A percentile compares a stretch with the other conserved stretches of the same genome.
Evolutionary conservation across 1,140 invertebrate species (phyloP).

Genomic region (Drosophila micromelanica): DNA sequence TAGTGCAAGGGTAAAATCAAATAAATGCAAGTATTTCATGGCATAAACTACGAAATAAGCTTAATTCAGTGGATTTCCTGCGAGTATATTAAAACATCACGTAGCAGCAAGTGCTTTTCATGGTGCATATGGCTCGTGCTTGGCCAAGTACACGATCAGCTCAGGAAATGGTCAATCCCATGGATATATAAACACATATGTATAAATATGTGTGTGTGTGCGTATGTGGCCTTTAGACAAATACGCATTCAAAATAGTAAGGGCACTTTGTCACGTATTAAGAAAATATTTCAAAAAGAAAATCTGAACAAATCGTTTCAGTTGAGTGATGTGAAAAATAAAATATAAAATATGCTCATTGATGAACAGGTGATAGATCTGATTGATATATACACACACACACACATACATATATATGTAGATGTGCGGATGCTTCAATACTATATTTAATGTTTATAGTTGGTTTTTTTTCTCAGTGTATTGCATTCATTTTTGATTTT

Average conservation of each 20-base stretch:
- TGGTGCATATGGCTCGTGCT: constrained; percentile 15
- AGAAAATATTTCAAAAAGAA: background rate
- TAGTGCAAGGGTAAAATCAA: too few relatives aligned
- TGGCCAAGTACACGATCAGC: constrained; percentile 10
- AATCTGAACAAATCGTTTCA: too few relatives aligned
- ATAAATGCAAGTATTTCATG: too few relatives aligned
- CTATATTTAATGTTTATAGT: background rate
- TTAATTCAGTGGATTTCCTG: constrained; percentile 11
- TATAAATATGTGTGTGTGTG: constrained; percentile 3
- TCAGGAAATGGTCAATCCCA: constrained; percentile 24
- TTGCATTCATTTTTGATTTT: background rate
- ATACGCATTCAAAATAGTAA: constrained; percentile 14
- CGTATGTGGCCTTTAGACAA: constrained; percentile 14
- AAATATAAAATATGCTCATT: constrained; percentile 13
- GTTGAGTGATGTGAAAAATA: background rate
- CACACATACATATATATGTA: background rate
- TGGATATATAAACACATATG: constrained; percentile 12
- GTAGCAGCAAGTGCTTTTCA: constrained; percentile 5
- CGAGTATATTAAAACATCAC: constrained; percentile 20
- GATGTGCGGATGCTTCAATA: background rate
- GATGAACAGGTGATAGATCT: constrained; percentile 17
- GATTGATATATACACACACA: constrained; percentile 10
- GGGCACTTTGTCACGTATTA: constrained; percentile 43
- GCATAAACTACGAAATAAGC: constrained; percentile 2
- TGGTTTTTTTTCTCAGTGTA: background rate